These are phyloP conservation scores for Hecatera dysodea DNA, from an alignment of 2,888 invertebrate genomes.

Conservation along the genomic window DNA sequence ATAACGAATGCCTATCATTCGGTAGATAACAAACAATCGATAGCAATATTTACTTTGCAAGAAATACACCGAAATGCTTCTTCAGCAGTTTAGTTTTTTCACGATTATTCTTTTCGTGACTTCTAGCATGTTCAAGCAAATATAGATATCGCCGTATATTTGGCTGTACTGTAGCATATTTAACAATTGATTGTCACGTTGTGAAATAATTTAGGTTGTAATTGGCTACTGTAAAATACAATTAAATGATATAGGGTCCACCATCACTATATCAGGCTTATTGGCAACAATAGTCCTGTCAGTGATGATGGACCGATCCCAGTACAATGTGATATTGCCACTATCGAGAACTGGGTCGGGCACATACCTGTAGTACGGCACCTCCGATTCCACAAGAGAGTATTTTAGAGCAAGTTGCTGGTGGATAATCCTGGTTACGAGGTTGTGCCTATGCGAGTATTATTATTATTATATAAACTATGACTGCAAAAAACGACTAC, in stretches of 20 bases:
- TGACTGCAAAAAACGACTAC: no score
- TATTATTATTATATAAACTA: no score
- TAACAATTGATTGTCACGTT: background rate
- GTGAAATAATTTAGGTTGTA: background rate
- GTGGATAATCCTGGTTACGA: no score
- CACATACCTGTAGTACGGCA: no score
- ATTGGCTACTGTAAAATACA: background rate
- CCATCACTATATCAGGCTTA: no score
- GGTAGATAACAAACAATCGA: constrained; percentile 42
- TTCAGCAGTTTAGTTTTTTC: constrained; percentile 21
- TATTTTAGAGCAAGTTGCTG: no score
- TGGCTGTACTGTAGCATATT: background rate
- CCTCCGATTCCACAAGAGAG: no score
- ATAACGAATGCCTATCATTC: constrained; percentile 23
- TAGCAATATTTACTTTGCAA: constrained; percentile 43
- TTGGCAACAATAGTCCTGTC: no score
- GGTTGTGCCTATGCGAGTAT: no score
- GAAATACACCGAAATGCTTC: constrained; percentile 49
- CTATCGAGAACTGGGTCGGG: no score
- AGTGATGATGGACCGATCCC: no score
- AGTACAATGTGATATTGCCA: no score
- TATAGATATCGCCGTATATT: constrained; percentile 5
- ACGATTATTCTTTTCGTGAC: constrained; percentile 21
- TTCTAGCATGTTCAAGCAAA: background rate
- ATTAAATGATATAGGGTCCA: background rate